These are phyloP conservation scores for Epinotia demarniana DNA, from an alignment of 2,888 invertebrate genomes.

Conservation along the genomic window DNA sequence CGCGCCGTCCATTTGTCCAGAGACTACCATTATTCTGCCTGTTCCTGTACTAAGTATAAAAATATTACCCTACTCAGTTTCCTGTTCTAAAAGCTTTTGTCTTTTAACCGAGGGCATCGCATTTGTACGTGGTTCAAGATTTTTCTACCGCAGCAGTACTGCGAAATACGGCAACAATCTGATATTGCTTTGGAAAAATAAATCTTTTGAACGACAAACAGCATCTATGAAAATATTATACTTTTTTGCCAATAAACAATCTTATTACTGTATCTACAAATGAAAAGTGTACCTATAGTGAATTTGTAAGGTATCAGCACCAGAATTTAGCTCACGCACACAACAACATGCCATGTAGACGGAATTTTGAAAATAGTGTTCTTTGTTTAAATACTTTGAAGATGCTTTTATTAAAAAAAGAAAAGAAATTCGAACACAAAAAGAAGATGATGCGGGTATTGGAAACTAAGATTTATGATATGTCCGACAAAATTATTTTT, in stretches of 20 bases:
- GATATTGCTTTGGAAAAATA: slow-evolving; percentile 16
- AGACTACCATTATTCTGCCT: slow-evolving; percentile 23
- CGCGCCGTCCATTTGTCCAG: slow-evolving; percentile 19
- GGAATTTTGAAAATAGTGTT: too few species aligned
- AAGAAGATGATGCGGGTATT: too few species aligned
- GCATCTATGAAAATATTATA: slow-evolving; percentile 6
- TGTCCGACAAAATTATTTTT: neutral
- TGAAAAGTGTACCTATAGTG: too few species aligned
- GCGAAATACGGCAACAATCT: slow-evolving; percentile 10
- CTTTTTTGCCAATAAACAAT: neutral
- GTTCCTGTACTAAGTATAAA: slow-evolving; percentile 27
- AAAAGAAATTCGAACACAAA: too few species aligned
- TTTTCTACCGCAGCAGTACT: slow-evolving; percentile 6
- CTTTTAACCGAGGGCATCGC: slow-evolving; percentile 37
- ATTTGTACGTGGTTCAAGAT: slow-evolving; percentile 37
- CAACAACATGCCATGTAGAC: too few species aligned
- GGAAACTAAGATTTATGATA: too few species aligned
- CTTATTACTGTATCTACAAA: too few species aligned
- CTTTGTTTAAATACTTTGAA: too few species aligned
- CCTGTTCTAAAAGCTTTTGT: slow-evolving; percentile 39
- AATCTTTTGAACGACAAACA: slow-evolving; percentile 11
- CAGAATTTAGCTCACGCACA: too few species aligned
- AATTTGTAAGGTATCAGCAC: too few species aligned
- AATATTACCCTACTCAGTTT: slow-evolving; percentile 41
- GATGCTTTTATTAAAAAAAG: too few species aligned